Conservation (phyloP, 1,140 invertebrate species). For the Delia radicum region DNA sequence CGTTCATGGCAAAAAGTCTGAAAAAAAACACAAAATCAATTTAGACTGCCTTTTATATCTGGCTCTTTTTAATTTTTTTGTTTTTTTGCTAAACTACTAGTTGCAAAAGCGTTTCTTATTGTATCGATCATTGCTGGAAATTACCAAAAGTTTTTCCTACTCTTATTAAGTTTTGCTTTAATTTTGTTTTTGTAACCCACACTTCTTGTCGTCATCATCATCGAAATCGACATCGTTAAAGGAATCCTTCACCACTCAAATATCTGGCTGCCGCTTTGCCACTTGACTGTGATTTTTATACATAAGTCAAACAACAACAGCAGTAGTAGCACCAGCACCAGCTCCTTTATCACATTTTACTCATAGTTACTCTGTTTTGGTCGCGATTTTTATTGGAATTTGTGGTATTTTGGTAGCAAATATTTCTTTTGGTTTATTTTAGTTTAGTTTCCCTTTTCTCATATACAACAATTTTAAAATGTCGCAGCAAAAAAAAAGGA, state of each 20-base stretch:
- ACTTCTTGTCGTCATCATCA: conserved; percentile 13
- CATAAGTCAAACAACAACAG: no score
- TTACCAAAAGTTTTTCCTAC: conserved; percentile 21
- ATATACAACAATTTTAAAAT: conserved; percentile 10
- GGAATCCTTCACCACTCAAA: neutral
- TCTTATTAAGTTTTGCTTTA: neutral
- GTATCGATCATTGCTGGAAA: conserved; percentile 14
- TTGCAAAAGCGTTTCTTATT: conserved; percentile 12
- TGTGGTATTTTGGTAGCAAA: conserved; percentile 21
- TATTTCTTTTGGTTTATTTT: neutral
- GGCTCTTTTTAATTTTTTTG: neutral
- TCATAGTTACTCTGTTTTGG: conserved; percentile 18
- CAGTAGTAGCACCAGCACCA: no score
- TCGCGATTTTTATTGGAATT: conserved; percentile 22
- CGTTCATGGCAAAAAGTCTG: neutral
- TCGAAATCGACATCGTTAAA: neutral
- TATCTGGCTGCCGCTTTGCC: neutral
- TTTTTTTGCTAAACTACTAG: neutral
- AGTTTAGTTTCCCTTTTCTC: neutral
- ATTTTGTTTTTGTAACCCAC: conserved; percentile 17
- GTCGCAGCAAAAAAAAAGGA: neutral
- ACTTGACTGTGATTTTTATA: neutral
- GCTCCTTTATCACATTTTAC: no score
- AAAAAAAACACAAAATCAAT: conserved; percentile 20
- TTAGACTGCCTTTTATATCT: conserved; percentile 7